Conservation (phyloP, 1,140 invertebrate genomes). For the Paracyclopina nana region DNA sequence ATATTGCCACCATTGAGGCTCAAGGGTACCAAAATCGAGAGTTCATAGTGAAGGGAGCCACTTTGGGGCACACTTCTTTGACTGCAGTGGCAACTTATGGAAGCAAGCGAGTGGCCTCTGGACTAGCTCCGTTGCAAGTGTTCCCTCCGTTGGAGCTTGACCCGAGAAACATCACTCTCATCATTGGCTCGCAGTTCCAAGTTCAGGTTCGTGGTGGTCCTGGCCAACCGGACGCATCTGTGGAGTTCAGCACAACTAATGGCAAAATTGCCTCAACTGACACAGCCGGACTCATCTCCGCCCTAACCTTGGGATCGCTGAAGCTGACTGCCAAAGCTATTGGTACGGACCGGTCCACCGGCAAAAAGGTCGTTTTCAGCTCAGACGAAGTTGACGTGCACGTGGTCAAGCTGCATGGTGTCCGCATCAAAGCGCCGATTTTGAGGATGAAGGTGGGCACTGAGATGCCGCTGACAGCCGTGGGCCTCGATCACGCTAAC, state of each 20-base stretch:
- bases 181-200: conserved; percentile 11
- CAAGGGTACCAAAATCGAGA: neutral
- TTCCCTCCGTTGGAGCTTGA: conserved; percentile 12
- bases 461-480: neutral
- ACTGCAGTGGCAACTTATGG: neutral
- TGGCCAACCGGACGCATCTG: neutral
- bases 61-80: neutral
- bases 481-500: neutral
- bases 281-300: neutral
- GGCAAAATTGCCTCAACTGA: neutral
- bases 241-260: neutral
- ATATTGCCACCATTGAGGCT: neutral
- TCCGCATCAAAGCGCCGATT: neutral
- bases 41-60: neutral
- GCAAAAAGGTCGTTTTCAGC: neutral
- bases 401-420: neutral
- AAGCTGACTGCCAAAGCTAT: neutral
- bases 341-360: neutral
- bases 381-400: neutral
- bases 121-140: conserved; percentile 2
- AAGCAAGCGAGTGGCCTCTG: neutral
- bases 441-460: neutral
- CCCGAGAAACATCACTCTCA: conserved; percentile 4
- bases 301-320: neutral
- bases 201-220: neutral